phyloP scores from a whole-genome alignment of 1,140 invertebrate genomes.

The Homalodisca vitripennis region DNA sequence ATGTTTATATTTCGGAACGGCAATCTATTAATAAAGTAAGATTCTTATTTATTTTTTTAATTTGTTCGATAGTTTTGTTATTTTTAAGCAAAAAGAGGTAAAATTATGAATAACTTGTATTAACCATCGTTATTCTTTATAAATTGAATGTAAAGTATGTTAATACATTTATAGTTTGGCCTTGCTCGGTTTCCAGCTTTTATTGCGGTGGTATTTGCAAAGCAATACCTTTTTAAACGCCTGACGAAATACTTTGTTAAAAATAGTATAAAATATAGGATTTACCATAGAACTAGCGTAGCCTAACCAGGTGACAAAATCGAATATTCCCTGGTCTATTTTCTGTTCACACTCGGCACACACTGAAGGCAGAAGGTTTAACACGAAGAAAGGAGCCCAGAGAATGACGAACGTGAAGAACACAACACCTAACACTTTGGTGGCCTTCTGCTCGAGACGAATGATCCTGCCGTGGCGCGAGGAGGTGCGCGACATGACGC shows the following conservation, averaged over 20 bases:
- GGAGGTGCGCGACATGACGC: constrained; percentile 74
- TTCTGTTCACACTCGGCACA: constrained; percentile 73
- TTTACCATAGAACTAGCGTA: constrained; percentile 93
- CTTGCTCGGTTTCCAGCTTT: constrained; percentile 41
- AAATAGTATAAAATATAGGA: constrained; percentile 92
- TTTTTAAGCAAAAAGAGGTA: no score
- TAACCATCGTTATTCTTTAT: no score
- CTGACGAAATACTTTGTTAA: constrained; percentile 90
- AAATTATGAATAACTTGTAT: no score
- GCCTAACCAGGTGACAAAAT: constrained; percentile 86
- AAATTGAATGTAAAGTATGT: no score
- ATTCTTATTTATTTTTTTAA: no score
- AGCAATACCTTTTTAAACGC: constrained; percentile 87
- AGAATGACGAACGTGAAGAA: constrained; percentile 92
- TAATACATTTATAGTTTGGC: constrained; percentile 27
- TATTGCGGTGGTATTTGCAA: constrained; percentile 64
- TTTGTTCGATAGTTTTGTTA: no score
- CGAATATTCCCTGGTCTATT: constrained; percentile 75
- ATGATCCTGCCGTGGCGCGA: constrained; percentile 79
- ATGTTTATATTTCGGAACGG: no score
- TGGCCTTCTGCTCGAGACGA: constrained; percentile 86
- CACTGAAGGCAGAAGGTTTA: constrained; percentile 78
- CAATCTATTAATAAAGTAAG: no score
- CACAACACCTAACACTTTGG: constrained; percentile 90
- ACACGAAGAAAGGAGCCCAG: constrained; percentile 91